Percentiles rank a stretch among this genome's conserved stretches.
These are phyloP conservation scores for Butorides virescens DNA, from an alignment of 2,113 vertebrate genomes.

Conservation along the genomic window DNA sequence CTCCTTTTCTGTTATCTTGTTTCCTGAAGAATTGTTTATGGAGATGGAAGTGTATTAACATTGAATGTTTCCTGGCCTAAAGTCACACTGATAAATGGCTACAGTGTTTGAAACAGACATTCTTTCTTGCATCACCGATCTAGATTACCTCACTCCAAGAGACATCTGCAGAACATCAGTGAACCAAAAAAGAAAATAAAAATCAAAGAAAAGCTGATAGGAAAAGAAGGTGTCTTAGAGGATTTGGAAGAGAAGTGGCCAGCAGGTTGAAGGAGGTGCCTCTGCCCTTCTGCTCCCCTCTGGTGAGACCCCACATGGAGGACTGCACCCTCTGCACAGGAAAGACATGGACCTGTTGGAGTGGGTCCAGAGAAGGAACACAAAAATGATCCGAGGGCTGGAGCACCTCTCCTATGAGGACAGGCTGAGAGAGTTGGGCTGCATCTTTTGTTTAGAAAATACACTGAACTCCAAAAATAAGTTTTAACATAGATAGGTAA, in stretches of 20 bases:
- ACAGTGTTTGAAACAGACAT: slow-evolving; percentile 77
- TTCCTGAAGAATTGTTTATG: slow-evolving; percentile 78
- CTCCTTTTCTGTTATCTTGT: neutral
- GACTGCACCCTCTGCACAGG: fast-evolving
- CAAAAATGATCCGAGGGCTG: neutral
- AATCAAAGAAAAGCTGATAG: slow-evolving; percentile 73
- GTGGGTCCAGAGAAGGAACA: neutral
- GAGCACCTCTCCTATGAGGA: neutral
- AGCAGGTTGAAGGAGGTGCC: neutral
- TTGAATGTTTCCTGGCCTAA: slow-evolving; percentile 84
- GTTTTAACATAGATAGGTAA: neutral
- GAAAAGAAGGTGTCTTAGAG: slow-evolving; percentile 72
- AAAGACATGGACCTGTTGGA: neutral
- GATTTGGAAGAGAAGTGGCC: neutral
- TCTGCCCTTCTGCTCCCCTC: neutral
- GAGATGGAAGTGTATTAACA: slow-evolving; percentile 73
- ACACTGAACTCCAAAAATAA: neutral
- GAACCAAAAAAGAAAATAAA: slow-evolving; percentile 42
- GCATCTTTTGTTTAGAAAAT: neutral
- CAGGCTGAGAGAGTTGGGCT: neutral
- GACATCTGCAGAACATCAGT: slow-evolving; percentile 74
- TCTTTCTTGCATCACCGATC: slow-evolving; percentile 73
- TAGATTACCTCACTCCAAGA: slow-evolving; percentile 74
- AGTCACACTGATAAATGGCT: slow-evolving; percentile 69
- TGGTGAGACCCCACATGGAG: neutral